These are phyloP conservation scores for Melopsittacus undulatus DNA, from an alignment of 2,797 vertebrate species.

Conservation along the genomic window DNA sequence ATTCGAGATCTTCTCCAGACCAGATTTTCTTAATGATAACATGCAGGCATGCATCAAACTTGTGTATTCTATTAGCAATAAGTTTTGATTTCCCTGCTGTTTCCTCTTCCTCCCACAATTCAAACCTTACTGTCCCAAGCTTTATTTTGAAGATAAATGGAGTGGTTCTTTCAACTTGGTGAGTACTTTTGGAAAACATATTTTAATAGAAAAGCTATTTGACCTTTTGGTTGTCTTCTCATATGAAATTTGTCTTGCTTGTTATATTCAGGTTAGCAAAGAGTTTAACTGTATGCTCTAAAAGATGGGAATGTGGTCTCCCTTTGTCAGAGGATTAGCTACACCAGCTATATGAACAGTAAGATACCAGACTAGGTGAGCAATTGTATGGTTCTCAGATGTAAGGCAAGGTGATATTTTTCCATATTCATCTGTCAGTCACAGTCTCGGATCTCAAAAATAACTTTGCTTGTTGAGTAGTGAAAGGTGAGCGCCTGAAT, in stretches of 20 bases:
- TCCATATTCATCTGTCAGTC: not conserved
- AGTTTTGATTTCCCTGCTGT: not conserved
- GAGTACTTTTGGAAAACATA: not conserved
- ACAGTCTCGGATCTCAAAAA: not conserved
- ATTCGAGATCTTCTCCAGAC: not conserved
- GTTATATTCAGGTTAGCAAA: not conserved
- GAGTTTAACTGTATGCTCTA: not conserved
- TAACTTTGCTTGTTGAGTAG: not conserved
- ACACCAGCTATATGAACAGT: not conserved
- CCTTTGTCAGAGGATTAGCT: no score
- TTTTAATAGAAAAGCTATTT: not conserved
- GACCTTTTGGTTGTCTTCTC: not conserved
- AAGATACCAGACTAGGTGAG: not conserved
- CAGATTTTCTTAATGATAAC: not conserved
- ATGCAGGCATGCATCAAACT: not conserved
- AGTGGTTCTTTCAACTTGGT: not conserved
- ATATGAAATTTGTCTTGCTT: not conserved
- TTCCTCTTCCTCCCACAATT: not conserved
- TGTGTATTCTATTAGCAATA: accelerated
- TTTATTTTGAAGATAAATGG: not conserved
- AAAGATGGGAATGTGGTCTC: not conserved
- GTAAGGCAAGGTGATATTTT: not conserved
- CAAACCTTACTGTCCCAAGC: not conserved
- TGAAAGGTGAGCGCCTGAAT: not conserved
- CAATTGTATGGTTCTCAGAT: not conserved